A percentile compares a stretch with the other conserved stretches of the same genome.
phyloP scores from a whole-genome alignment of 2,113 vertebrate species.

The Pseudolaguvia tuberculata region DNA sequence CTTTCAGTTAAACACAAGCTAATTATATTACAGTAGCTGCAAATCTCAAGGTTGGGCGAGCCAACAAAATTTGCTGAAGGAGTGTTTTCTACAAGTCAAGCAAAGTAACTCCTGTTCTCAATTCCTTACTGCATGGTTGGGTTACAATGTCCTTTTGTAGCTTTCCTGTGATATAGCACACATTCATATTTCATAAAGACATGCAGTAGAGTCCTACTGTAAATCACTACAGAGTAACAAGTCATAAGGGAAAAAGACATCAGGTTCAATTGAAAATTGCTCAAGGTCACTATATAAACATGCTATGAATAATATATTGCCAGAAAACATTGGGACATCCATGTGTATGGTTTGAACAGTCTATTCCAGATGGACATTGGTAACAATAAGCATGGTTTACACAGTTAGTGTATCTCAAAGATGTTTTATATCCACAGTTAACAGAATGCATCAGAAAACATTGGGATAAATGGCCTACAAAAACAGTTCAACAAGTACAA shows the following conservation, averaged over 20 bases:
- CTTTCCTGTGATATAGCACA: slow-evolving; percentile 18
- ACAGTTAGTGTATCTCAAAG: no score
- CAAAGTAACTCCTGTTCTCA: slow-evolving; percentile 27
- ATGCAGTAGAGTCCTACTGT: slow-evolving; percentile 18
- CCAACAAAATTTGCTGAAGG: slow-evolving; percentile 31
- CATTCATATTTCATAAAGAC: slow-evolving; percentile 47
- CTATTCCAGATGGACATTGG: no score
- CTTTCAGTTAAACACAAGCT: no score
- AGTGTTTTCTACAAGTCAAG: slow-evolving; percentile 36
- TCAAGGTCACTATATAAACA: no score
- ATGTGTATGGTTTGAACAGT: no score
- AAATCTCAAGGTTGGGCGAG: slow-evolving; percentile 30
- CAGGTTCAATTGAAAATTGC: not conserved
- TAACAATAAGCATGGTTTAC: no score
- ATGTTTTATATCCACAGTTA: no score
- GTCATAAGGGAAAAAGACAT: not conserved
- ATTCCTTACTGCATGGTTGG: slow-evolving; percentile 18
- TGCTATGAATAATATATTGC: no score
- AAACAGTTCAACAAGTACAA: not conserved
- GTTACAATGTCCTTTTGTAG: slow-evolving; percentile 46
- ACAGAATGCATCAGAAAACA: no score
- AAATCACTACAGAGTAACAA: slow-evolving; percentile 43
- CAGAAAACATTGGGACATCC: no score
- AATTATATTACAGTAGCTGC: slow-evolving; percentile 39
- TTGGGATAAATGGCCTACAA: not conserved